Evolutionary conservation across 2,113 vertebrate species (phyloP).

Genomic region (Hirundichthys speculiger): DNA sequence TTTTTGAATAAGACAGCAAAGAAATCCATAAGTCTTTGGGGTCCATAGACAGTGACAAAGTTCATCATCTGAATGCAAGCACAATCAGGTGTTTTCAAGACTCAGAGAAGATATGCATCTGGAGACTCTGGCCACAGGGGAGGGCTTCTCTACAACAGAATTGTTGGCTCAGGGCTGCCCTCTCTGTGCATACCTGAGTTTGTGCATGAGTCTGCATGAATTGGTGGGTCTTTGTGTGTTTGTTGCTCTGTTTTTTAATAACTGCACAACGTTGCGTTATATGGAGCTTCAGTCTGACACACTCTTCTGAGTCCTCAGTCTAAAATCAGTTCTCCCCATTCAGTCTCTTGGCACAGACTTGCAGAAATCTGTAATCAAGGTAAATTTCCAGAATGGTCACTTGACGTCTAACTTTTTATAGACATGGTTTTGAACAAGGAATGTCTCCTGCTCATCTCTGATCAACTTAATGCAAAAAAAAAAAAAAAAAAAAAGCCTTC

Average conservation of each 20-base stretch:
- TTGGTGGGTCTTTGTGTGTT: slow-evolving; percentile 17
- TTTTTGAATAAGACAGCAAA: no score
- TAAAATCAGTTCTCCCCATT: background rate
- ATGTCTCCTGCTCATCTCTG: slow-evolving; percentile 64
- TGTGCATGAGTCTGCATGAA: slow-evolving; percentile 55
- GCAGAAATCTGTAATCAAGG: background rate
- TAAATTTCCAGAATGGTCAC: slow-evolving; percentile 26
- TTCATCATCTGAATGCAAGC: slow-evolving; percentile 44
- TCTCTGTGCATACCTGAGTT: slow-evolving; percentile 68
- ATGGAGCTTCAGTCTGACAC: background rate
- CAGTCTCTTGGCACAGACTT: no score
- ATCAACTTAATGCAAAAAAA: slow-evolving; percentile 67
- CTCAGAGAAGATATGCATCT: slow-evolving; percentile 68
- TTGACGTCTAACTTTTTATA: slow-evolving; percentile 19
- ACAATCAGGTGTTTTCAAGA: slow-evolving; percentile 63
- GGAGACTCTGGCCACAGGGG: slow-evolving; percentile 47
- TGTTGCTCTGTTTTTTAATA: slow-evolving; percentile 14
- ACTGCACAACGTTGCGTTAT: background rate
- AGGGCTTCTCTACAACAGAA: slow-evolving; percentile 59
- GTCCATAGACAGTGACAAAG: slow-evolving; percentile 9
- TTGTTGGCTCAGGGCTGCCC: slow-evolving; percentile 68
- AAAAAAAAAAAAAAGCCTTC: slow-evolving; percentile 59
- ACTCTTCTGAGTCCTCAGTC: no score
- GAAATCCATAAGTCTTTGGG: background rate
- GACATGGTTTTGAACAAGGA: slow-evolving; percentile 45